Percentiles rank a stretch among this genome's conserved stretches.
Evolutionary conservation across 2,797 vertebrate species (phyloP).

Genomic region (Nyctibius grandis): DNA sequence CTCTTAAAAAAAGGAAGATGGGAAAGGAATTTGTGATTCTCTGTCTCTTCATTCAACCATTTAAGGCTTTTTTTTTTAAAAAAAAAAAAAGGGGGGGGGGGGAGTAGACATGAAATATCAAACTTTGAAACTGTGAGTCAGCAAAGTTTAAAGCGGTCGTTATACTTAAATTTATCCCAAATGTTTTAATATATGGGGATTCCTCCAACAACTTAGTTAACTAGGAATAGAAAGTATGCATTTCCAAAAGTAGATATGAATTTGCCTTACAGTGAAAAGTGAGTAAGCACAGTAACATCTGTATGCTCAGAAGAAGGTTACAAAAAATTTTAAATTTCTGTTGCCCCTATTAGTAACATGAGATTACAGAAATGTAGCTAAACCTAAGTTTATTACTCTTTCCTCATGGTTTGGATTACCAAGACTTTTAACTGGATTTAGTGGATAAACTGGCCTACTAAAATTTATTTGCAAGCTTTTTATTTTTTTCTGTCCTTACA

Average conservation of each 20-base stretch:
- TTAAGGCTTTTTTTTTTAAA: neutral
- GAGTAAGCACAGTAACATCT: neutral
- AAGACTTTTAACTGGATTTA: neutral
- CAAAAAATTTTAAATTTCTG: neutral
- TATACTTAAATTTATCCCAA: neutral
- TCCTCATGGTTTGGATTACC: neutral
- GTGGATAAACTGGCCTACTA: neutral
- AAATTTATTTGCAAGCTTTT: neutral
- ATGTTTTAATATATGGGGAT: neutral
- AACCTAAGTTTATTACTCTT: neutral
- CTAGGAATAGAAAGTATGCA: neutral
- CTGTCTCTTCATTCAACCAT: neutral
- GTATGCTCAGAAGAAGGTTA: neutral
- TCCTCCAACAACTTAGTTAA: neutral
- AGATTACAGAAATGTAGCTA: neutral
- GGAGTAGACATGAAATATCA: neutral
- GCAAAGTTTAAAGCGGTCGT: neutral
- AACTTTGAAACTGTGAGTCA: neutral
- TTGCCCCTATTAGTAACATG: neutral
- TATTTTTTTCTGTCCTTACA: neutral
- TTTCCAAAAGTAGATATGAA: neutral
- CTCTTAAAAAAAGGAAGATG: neutral
- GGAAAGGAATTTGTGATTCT: neutral
- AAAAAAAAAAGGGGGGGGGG: fast-evolving
- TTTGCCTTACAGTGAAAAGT: neutral